Conservation (phyloP, 2,113 vertebrate species). For the Heliornis fulica region DNA sequence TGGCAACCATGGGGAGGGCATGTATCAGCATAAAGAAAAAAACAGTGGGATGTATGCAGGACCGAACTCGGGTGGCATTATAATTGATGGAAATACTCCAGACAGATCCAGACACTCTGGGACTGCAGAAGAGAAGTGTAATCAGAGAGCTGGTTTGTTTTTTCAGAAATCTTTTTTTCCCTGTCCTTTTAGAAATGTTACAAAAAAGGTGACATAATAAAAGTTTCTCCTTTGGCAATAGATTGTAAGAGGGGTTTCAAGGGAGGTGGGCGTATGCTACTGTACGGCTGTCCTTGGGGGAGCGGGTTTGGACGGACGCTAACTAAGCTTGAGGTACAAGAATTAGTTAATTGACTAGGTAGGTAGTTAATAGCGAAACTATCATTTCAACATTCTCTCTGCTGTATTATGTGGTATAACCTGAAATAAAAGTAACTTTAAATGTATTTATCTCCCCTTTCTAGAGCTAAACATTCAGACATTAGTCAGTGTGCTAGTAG, state of each 20-base stretch:
- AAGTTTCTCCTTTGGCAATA: background rate
- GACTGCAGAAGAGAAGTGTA: background rate
- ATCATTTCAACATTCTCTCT: background rate
- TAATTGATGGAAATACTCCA: background rate
- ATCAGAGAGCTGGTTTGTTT: background rate
- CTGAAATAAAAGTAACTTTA: background rate
- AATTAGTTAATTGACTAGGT: background rate
- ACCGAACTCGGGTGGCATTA: background rate
- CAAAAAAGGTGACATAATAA: background rate
- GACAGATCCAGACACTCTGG: background rate
- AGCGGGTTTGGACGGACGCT: background rate
- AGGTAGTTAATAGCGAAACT: background rate
- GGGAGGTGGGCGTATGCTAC: background rate
- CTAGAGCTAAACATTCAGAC: slow-evolving; percentile 49
- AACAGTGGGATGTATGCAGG: background rate
- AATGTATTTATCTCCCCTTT: background rate
- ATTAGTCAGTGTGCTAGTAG: slow-evolving; percentile 28
- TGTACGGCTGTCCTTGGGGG: background rate
- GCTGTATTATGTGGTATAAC: background rate
- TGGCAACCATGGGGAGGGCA: background rate
- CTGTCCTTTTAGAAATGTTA: background rate
- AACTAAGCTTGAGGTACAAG: background rate
- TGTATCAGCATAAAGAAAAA: background rate
- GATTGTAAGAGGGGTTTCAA: background rate
- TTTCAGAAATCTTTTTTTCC: background rate